Percentiles rank a stretch among this genome's conserved stretches.
These are phyloP conservation scores for Platycnemis pennipes DNA, from an alignment of 2,888 invertebrate genomes.

Conservation along the genomic window DNA sequence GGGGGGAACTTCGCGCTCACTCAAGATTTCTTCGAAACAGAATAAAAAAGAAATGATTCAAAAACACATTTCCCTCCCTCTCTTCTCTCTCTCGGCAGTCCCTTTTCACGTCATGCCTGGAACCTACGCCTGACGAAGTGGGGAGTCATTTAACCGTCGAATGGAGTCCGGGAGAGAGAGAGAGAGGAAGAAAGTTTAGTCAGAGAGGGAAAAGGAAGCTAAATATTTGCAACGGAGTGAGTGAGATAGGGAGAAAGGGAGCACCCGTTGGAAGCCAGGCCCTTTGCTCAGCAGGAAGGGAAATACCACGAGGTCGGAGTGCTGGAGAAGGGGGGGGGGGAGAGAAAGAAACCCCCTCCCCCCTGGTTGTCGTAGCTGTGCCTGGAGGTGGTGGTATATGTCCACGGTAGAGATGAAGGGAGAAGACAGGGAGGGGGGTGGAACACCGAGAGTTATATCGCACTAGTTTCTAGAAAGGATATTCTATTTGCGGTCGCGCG, in stretches of 20 bases:
- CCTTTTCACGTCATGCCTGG: not conserved
- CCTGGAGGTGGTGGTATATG: not conserved
- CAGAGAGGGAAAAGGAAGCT: conserved; percentile 30
- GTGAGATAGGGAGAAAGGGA: not conserved
- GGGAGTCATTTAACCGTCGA: not conserved
- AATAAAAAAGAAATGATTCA: not conserved
- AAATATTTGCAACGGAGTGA: conserved; percentile 37
- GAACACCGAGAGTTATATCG: conserved; percentile 32
- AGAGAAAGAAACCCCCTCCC: too few species aligned
- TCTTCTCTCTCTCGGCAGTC: too few species aligned
- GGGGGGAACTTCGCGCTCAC: not conserved
- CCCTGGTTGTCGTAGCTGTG: not conserved
- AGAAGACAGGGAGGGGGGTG: not conserved
- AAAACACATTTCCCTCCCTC: not conserved
- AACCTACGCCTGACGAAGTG: not conserved
- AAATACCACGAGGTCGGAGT: not conserved
- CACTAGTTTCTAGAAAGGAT: conserved; percentile 60
- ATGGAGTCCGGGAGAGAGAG: not conserved
- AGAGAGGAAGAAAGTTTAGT: conserved; percentile 31
- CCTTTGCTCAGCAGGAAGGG: not conserved
- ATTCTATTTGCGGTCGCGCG: conserved; percentile 34
- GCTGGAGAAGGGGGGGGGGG: not conserved
- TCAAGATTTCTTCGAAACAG: not conserved
- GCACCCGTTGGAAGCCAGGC: not conserved
- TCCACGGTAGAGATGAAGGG: not conserved